Evolutionary conservation across 1,140 invertebrate genomes (phyloP), one percentile per base, ranked within the genome.

Genomic region (Lasioglossum baleicum): DNA sequence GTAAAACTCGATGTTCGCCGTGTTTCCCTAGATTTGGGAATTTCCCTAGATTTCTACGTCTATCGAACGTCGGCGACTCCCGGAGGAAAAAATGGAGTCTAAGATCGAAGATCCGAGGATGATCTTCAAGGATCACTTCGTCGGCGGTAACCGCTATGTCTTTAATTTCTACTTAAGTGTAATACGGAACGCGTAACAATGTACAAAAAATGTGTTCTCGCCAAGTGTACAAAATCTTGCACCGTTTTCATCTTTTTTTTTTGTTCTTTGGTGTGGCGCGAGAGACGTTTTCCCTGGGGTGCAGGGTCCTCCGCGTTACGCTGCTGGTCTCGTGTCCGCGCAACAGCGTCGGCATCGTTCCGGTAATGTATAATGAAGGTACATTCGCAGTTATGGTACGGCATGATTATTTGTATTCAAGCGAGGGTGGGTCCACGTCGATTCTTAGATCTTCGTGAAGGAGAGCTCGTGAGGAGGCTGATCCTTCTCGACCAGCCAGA

Each of bases 401-500:
- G 82, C 81, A 82, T 85, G 78, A 70, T 75, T 87, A 82, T 85
- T 84, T 74, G 81, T 74, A 76, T 72, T 69, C 61, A 83, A 86
- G 80, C 83, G 81, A 83, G 81, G 76, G 75, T 84, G 80, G 48
- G 79, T 65, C 72, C 72, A 77, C 76, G 66, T 56, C 60, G 44
- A 58, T 31, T 60, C 48, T 87, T 89, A 90, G 75, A 89, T 82
- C 40, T 92, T 89, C 58, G 90, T 84, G 71, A 93, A 93, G 80
- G 90, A 94, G 31, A 95, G 90, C 90, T 96, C 95, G 84, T 94
- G 92, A 1, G 95, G 93, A 1, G 95, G 94, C 82, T 95, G 94
- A 3, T 94, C 94, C 81, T 96, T 95, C 85, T 96, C 95, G 7
- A 96, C 95, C 11, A 95, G 87, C 96, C 96, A 96, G 22, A 96